Conservation (phyloP, 2,888 invertebrate genomes). For the Microctonus aethiopoides region DNA sequence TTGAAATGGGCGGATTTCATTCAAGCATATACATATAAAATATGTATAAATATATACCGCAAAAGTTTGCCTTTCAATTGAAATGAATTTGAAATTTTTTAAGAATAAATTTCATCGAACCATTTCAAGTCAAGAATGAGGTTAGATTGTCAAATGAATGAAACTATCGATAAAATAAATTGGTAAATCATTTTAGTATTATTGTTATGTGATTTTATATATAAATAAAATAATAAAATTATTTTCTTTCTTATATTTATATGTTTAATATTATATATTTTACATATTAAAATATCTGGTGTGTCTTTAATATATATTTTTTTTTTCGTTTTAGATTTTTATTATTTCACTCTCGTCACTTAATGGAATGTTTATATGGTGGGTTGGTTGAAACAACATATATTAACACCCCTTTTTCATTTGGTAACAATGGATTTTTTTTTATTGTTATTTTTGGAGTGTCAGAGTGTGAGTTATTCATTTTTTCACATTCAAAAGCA, state of each 20-base stretch:
- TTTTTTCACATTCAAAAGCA: background rate
- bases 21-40: background rate
- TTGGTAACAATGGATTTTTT: background rate
- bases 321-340: background rate
- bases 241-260: too few relatives aligned
- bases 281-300: too few relatives aligned
- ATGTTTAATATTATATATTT: too few relatives aligned
- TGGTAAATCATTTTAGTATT: background rate
- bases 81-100: constrained; percentile 19
- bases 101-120: constrained; percentile 23
- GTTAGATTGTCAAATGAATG: background rate
- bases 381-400: too few relatives aligned
- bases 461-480: too few relatives aligned
- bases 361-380: background rate
- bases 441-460: too few relatives aligned
- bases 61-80: background rate
- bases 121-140: too few relatives aligned
- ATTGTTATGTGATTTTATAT: too few relatives aligned
- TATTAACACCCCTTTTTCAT: background rate
- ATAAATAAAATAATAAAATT: too few relatives aligned
- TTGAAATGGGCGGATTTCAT: constrained; percentile 5
- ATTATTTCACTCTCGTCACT: background rate
- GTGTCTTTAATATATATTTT: too few relatives aligned
- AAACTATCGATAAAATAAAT: background rate
- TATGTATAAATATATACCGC: background rate